Evolutionary conservation across 2,113 vertebrate species (phyloP).

Genomic region (Gambusia holbrooki): DNA sequence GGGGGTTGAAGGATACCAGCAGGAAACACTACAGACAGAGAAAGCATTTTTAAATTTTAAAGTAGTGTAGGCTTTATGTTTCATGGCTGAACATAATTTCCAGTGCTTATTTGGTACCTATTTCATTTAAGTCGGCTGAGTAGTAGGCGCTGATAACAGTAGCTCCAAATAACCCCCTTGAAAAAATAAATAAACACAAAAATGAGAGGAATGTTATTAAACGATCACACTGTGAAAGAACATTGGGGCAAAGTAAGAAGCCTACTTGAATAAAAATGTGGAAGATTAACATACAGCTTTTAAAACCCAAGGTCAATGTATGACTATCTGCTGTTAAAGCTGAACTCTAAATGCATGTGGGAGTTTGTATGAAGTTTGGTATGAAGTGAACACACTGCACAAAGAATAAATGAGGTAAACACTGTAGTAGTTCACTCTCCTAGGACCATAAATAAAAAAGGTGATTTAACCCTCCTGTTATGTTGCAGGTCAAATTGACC

Average conservation of each 20-base stretch:
- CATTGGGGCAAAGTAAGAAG: not conserved
- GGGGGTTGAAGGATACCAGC: constrained; percentile 95
- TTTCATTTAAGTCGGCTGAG: constrained; percentile 93
- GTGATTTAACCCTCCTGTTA: not conserved
- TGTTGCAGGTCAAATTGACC: too few species aligned
- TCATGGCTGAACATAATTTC: not conserved
- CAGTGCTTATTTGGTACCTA: constrained; percentile 81
- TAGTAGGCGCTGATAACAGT: constrained; percentile 98
- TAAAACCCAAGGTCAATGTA: constrained; percentile 52
- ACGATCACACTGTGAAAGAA: not conserved
- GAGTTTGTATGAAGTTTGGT: constrained; percentile 56
- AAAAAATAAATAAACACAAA: constrained; percentile 3
- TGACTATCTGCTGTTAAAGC: constrained; percentile 35
- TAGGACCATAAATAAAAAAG: constrained; percentile 7
- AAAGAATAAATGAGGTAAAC: constrained; percentile 24
- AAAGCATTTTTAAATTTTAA: not conserved
- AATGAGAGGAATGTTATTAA: not conserved
- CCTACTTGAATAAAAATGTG: constrained; percentile 31
- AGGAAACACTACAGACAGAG: constrained; percentile 86
- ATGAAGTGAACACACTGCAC: constrained; percentile 48
- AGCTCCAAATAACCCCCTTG: constrained; percentile 94
- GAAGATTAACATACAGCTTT: constrained; percentile 46
- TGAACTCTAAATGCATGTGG: constrained; percentile 46
- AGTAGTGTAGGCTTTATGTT: not conserved
- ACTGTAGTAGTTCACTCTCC: constrained; percentile 13